Conservation (phyloP, 2,113 vertebrate genomes). For the Sprattus sprattus region DNA sequence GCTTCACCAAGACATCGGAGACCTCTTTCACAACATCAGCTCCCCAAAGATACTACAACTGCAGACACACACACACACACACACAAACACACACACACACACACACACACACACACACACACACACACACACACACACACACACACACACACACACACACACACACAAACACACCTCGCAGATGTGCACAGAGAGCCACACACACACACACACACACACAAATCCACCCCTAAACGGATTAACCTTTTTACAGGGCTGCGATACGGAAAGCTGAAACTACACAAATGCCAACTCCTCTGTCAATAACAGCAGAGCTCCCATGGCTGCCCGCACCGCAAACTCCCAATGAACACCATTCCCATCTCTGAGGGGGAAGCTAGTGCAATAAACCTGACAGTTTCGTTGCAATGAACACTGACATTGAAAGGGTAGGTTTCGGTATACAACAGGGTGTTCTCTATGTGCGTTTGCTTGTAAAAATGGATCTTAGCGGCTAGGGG, state of each 20-base stretch:
- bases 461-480: slow-evolving; percentile 10
- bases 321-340: not conserved
- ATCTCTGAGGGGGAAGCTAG: not conserved
- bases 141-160: not conserved
- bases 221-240: slow-evolving; percentile 39
- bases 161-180: not conserved
- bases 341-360: not conserved
- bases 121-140: not conserved
- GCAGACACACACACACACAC: not conserved
- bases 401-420: not conserved
- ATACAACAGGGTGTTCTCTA: not conserved
- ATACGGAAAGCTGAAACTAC: slow-evolving; percentile 39
- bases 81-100: not conserved
- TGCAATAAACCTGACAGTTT: not conserved
- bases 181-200: not conserved
- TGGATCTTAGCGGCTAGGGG: not conserved
- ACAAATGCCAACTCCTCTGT: slow-evolving; percentile 45
- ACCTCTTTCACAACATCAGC: slow-evolving; percentile 35
- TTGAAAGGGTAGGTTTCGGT: not conserved
- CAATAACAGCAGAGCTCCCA: slow-evolving; percentile 23
- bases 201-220: not conserved
- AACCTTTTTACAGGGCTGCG: slow-evolving; percentile 38
- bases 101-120: not conserved
- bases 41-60: slow-evolving; percentile 14
- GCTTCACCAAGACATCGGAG: slow-evolving; percentile 21